Evolutionary conservation across 2,113 vertebrate genomes (phyloP).

Genomic region (Phrynosoma blainvillii): DNA sequence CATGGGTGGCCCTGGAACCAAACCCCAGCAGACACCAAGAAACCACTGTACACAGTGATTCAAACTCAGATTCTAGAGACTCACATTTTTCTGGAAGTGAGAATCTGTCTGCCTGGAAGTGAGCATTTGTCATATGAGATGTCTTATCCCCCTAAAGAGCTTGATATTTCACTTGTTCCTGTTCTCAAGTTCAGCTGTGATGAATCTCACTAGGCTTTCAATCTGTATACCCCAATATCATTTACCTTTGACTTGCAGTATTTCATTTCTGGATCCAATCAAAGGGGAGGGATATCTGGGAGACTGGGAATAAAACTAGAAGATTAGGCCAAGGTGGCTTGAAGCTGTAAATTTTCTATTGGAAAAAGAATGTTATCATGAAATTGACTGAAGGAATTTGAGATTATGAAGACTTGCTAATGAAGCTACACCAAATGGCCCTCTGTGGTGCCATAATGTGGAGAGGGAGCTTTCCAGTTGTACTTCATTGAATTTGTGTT

Average conservation of each 20-base stretch:
- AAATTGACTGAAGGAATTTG: slow-evolving; percentile 33
- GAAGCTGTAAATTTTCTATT: slow-evolving; percentile 9
- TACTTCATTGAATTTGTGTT: slow-evolving; percentile 44
- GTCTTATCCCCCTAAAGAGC: too few species aligned
- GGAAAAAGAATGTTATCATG: slow-evolving; percentile 14
- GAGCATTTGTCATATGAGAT: too few species aligned
- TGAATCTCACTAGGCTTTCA: slow-evolving; percentile 39
- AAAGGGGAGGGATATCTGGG: slow-evolving; percentile 1
- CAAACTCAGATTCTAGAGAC: too few species aligned
- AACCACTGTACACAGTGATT: too few species aligned
- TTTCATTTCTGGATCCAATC: slow-evolving; percentile 42
- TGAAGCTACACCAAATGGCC: slow-evolving; percentile 18
- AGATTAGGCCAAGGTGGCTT: slow-evolving; percentile 19
- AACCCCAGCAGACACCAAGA: too few species aligned
- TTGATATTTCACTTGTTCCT: too few species aligned
- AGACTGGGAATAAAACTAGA: neutral
- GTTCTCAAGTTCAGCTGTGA: slow-evolving; percentile 18
- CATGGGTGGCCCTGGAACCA: too few species aligned
- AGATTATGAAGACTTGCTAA: slow-evolving; percentile 42
- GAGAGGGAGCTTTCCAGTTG: accelerated
- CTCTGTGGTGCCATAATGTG: slow-evolving; percentile 3
- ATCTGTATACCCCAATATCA: slow-evolving; percentile 47
- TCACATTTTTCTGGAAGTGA: too few species aligned
- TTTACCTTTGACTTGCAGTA: slow-evolving; percentile 49
- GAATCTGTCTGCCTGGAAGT: too few species aligned